These are phyloP conservation scores for Leucopternis melanops DNA, from an alignment of 2,113 vertebrate genomes.

Conservation along the genomic window DNA sequence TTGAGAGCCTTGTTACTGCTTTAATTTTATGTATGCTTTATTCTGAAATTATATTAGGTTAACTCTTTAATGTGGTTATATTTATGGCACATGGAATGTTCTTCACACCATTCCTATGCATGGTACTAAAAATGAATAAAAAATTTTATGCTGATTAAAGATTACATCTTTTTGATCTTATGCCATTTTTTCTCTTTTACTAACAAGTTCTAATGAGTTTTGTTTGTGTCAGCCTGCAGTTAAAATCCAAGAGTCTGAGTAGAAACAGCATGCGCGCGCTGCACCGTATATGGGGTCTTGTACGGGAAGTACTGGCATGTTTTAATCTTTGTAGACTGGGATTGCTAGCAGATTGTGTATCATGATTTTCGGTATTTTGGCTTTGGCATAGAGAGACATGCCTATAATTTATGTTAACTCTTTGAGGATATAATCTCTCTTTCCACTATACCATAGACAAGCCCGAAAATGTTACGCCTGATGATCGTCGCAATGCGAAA, in stretches of 20 bases:
- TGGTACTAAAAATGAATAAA: conserved; percentile 19
- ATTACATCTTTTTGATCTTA: not conserved
- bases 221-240: conserved; percentile 20
- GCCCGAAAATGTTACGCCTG: too few species aligned
- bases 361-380: not conserved
- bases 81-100: conserved; percentile 22
- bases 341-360: not conserved
- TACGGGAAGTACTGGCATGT: not conserved
- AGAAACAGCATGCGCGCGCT: conserved; percentile 7
- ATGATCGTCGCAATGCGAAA: too few species aligned
- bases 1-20: conserved; percentile 9
- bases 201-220: conserved; percentile 22
- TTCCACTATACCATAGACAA: too few species aligned
- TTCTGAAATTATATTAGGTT: conserved; percentile 20
- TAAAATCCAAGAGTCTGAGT: not conserved
- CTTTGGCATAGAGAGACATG: not conserved
- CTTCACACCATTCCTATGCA: conserved; percentile 30
- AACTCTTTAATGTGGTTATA: conserved; percentile 24
- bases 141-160: not conserved
- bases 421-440: not conserved
- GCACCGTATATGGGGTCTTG: not conserved
- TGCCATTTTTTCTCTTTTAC: conserved; percentile 7
- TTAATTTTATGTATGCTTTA: conserved; percentile 29
- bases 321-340: not conserved
- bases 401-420: not conserved